phyloP scores from a whole-genome alignment of 1,140 invertebrate species.

The Drusus annulatus region DNA sequence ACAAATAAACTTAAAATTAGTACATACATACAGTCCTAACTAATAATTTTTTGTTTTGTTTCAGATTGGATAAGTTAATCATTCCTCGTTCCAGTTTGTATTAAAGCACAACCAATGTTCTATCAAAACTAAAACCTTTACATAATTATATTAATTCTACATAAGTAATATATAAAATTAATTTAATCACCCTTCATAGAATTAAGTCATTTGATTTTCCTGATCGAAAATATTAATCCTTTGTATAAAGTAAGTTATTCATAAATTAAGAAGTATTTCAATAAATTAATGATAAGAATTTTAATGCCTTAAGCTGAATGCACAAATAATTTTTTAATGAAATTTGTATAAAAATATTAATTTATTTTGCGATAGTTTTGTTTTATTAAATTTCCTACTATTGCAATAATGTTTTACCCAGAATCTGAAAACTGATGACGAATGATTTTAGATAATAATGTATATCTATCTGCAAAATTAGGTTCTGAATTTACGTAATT shows the following conservation, averaged over 20 bases:
- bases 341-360: not conserved
- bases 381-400: too few relatives aligned
- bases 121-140: constrained; percentile 17
- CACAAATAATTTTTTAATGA: constrained; percentile 1
- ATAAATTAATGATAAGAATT: constrained; percentile 1
- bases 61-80: constrained; percentile 33
- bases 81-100: constrained; percentile 17
- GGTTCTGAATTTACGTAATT: too few relatives aligned
- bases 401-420: too few relatives aligned
- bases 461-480: too few relatives aligned
- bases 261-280: constrained; percentile 16
- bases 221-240: not conserved
- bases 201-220: constrained; percentile 16
- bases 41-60: constrained; percentile 13
- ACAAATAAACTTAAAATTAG: too few relatives aligned
- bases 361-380: not conserved
- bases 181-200: not conserved
- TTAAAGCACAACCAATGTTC: constrained; percentile 34
- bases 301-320: constrained; percentile 1
- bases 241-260: constrained; percentile 32
- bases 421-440: too few relatives aligned
- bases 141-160: constrained; percentile 8
- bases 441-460: too few relatives aligned
- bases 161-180: constrained; percentile 11
- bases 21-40: too few relatives aligned